Conservation (phyloP, 1,140 invertebrate genomes). For the Harlomillsia oculata region DNA sequence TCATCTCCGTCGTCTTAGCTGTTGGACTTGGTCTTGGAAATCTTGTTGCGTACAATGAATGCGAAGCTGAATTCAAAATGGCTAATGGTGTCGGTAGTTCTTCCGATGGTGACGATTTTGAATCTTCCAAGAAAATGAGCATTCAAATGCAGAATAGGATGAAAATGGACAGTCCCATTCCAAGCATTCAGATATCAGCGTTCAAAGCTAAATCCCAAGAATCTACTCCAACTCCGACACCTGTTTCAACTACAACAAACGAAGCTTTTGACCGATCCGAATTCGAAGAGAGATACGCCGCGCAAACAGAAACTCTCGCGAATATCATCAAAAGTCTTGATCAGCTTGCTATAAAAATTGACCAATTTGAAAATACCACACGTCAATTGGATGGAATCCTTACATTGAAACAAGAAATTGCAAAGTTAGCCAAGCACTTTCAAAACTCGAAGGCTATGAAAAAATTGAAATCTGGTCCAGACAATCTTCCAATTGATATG, state of each 20-base stretch:
- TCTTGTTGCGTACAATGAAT: conserved; percentile 34
- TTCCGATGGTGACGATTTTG: background rate
- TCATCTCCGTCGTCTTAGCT: conserved; percentile 28
- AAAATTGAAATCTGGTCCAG: background rate
- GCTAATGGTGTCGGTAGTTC: background rate
- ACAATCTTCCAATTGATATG: background rate
- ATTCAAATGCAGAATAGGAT: background rate
- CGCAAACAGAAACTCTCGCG: conserved; percentile 21
- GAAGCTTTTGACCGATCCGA: no score
- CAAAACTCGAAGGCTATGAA: background rate
- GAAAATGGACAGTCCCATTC: background rate
- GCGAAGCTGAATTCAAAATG: conserved; percentile 27
- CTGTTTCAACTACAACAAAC: background rate
- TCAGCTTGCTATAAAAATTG: conserved; percentile 28
- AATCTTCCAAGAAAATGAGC: background rate
- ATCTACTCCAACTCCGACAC: background rate
- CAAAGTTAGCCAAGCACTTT: background rate
- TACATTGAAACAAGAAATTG: conserved; percentile 23
- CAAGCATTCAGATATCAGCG: background rate
- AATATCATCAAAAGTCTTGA: conserved; percentile 29
- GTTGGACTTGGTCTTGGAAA: conserved; percentile 34
- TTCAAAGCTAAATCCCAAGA: no score
- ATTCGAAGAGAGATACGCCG: no score
- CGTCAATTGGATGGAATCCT: conserved; percentile 30
- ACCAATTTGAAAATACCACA: conserved; percentile 33